Conservation (phyloP, 2,113 vertebrate genomes). For the Megaleporinus macrocephalus region DNA sequence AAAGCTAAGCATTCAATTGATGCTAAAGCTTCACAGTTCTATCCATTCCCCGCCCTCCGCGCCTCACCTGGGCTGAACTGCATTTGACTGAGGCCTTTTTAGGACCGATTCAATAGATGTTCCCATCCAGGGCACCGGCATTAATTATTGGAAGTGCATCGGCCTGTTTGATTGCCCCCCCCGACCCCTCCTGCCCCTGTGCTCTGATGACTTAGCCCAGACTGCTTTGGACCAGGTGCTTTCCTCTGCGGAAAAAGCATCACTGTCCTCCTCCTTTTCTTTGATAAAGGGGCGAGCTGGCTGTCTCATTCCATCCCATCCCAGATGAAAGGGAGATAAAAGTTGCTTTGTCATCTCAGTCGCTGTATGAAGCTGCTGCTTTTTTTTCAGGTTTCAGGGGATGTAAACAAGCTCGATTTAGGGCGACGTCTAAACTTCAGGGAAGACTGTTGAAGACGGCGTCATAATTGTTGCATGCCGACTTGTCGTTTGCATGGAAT, state of each 20-base stretch:
- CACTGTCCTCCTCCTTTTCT: neutral
- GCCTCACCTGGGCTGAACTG: conserved; percentile 34
- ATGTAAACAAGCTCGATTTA: neutral
- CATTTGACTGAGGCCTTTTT: conserved; percentile 3
- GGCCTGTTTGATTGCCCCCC: conserved; percentile 28
- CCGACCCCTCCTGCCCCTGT: neutral
- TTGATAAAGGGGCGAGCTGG: neutral
- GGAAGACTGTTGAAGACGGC: neutral
- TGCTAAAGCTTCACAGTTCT: neutral
- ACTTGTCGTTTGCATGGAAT: neutral
- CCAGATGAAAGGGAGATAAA: conserved; percentile 32
- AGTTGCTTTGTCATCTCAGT: neutral
- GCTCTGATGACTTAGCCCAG: neutral
- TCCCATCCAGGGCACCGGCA: conserved; percentile 3
- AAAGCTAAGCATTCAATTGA: neutral
- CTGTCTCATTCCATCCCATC: neutral
- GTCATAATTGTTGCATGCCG: conserved; percentile 22
- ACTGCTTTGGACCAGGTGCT: neutral
- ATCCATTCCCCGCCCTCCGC: neutral
- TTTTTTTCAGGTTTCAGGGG: neutral
- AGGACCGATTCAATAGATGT: conserved; percentile 35
- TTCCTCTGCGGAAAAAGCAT: neutral
- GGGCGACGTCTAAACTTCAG: neutral
- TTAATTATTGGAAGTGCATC: conserved; percentile 50
- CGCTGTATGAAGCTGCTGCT: neutral